Percentiles rank a stretch among this genome's conserved stretches.
These are phyloP conservation scores for Stegodyphus dumicola DNA, from an alignment of 1,140 invertebrate genomes.

Conservation along the genomic window DNA sequence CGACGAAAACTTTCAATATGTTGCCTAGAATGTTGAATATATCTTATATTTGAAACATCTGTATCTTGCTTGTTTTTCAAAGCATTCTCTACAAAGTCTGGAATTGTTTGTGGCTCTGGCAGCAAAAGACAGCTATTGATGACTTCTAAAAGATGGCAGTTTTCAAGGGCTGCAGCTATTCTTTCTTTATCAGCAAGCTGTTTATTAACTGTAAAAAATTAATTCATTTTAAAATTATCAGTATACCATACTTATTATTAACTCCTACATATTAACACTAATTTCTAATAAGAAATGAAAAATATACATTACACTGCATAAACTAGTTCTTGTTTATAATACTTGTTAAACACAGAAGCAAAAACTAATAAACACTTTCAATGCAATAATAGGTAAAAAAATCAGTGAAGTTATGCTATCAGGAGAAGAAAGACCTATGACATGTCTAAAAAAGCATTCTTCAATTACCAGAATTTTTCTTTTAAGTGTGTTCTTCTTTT, in stretches of 20 bases:
- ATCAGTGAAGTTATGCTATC: too few species aligned
- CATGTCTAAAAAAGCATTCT: too few species aligned
- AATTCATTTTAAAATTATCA: not conserved
- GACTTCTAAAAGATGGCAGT: constrained; percentile 88
- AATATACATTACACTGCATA: too few species aligned
- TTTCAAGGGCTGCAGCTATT: constrained; percentile 96
- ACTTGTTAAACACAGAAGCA: too few species aligned
- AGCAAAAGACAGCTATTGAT: constrained; percentile 87
- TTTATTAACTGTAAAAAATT: constrained; percentile 82
- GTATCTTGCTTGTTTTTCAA: constrained; percentile 7
- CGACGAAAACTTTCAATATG: constrained; percentile 44
- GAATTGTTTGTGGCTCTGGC: constrained; percentile 10
- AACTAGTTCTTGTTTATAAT: too few species aligned
- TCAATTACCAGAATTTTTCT: too few species aligned
- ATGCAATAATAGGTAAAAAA: too few species aligned
- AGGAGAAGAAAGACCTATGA: too few species aligned
- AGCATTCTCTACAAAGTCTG: constrained; percentile 22
- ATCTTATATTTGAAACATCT: constrained; percentile 29
- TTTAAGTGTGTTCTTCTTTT: too few species aligned
- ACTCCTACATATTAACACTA: not conserved
- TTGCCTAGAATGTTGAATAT: constrained; percentile 41
- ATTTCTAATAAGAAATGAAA: too few species aligned
- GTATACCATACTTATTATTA: not conserved
- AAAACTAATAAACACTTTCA: too few species aligned
- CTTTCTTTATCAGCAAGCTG: constrained; percentile 98